Evolutionary conservation across 1,140 invertebrate genomes (phyloP), one percentile per base, ranked within the genome.

Genomic region (Microplitis mediator): DNA sequence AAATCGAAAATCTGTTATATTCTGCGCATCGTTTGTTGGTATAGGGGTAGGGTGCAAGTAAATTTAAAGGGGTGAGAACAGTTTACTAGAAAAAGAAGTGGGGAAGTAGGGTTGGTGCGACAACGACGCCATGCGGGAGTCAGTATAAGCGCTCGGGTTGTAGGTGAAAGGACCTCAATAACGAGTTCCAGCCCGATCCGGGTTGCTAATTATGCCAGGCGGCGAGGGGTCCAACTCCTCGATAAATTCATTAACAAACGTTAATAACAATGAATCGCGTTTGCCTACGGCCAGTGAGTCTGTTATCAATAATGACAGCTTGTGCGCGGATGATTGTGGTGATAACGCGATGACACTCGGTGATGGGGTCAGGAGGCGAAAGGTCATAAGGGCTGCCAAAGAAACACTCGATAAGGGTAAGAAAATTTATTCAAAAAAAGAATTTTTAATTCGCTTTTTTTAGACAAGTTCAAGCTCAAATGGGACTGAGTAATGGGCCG

Each of bases 351-450:
- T 72, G 70, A 75, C 70, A 58, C 6, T 75, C 3, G 82, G 77
- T 70, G 83, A 86, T 68, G 85, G 84, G 72, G 79, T 88, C 56
- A 82, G 86, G 77, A 85, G 88, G 72, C 86, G 89, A 78, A 90
- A 90, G 85, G 86, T 91, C 80, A 89, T 91, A 77, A 85, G 89
- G 77, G 89, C 88, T 78, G 90, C 90, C 69, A 90, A 90, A 85
- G 88, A 91, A 77, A 91, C 90, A 65, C 82, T 91, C 69, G 90
- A 90, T 78, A 90, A 89, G 84, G 90, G 90, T 91, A 81, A 85
- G 83, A 72, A 14, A 31, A 8, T 45, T 51, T 35, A 5, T 45
- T 61, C 45, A n/a, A n/a, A n/a, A n/a, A n/a, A n/a, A n/a, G n/a
- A n/a, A 31, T n/a, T 16, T 16, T 16, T 13, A 54, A 16, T 16